phyloP scores from a whole-genome alignment of 2,888 invertebrate genomes.

The Tipula lateralis region DNA sequence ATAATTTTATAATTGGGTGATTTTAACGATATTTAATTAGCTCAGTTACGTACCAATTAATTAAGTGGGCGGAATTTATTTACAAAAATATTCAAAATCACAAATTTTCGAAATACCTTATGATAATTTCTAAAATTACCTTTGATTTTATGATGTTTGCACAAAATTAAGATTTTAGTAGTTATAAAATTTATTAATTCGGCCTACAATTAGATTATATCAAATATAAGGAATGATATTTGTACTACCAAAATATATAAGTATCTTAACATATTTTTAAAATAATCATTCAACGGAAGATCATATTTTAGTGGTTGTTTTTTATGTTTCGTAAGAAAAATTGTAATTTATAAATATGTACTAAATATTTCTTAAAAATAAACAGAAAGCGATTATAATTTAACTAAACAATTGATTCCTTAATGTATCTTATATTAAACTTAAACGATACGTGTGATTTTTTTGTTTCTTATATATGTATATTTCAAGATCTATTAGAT shows the following conservation, averaged over 20 bases:
- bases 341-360: neutral
- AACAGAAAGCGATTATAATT: slow-evolving; percentile 1
- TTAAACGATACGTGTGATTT: neutral
- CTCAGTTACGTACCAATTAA: neutral
- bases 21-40: neutral
- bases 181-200: neutral
- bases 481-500: neutral
- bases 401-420: neutral
- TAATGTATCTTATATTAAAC: neutral
- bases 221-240: neutral
- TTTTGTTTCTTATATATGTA: neutral
- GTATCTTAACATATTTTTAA: neutral
- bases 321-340: neutral
- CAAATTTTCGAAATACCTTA: neutral
- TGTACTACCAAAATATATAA: neutral
- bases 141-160: neutral
- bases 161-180: neutral
- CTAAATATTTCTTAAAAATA: neutral
- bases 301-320: neutral
- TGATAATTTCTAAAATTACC: neutral
- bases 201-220: neutral
- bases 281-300: neutral
- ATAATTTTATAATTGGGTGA: neutral
- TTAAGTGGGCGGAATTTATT: neutral
- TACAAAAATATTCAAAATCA: neutral